Evolutionary conservation across 2,113 vertebrate species (phyloP).

Genomic region (Rhea pennata): DNA sequence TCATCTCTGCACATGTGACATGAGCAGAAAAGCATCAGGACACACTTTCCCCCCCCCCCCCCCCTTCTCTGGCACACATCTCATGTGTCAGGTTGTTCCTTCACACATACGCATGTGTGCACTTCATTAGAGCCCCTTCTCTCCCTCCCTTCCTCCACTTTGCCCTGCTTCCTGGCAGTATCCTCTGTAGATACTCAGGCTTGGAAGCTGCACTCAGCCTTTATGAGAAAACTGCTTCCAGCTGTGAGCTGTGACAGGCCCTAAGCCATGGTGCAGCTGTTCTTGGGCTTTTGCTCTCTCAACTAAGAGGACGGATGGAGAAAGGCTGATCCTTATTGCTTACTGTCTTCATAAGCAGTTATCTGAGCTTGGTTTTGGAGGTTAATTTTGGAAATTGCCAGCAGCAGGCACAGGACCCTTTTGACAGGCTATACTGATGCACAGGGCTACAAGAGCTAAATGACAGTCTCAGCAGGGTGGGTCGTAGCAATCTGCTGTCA

Average conservation of each 20-base stretch:
- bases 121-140: constrained; percentile 30
- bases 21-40: constrained; percentile 1
- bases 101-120: neutral
- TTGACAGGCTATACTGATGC: neutral
- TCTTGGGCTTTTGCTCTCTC: neutral
- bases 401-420: neutral
- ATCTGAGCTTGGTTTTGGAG: neutral
- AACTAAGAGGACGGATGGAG: neutral
- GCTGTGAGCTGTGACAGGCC: constrained; percentile 34
- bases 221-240: constrained; percentile 59
- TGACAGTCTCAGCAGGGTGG: neutral
- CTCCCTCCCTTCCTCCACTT: neutral
- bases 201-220: neutral
- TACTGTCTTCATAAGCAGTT: neutral
- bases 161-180: neutral
- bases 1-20: neutral
- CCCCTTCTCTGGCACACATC: neutral
- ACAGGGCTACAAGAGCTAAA: neutral
- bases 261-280: neutral
- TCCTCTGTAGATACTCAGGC: constrained; percentile 17
- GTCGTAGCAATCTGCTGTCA: neutral
- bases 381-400: neutral
- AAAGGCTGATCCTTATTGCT: neutral
- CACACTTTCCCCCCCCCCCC: neutral
- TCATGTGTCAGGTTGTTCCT: neutral